Conservation (phyloP, 2,888 invertebrate species). For the Leucophenga maculata region DNA sequence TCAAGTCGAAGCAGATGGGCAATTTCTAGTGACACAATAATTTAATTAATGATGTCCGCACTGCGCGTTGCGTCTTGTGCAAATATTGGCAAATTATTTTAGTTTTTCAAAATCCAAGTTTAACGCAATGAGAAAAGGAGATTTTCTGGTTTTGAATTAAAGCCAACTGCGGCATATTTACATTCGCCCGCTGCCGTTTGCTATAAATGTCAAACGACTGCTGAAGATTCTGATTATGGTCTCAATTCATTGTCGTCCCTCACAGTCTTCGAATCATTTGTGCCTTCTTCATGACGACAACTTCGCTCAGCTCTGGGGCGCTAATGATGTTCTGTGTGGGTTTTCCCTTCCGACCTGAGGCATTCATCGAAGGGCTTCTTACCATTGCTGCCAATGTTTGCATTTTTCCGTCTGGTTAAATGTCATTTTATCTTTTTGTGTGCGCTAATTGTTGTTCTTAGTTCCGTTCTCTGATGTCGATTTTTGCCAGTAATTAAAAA, state of each 20-base stretch:
- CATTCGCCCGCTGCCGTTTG: constrained; percentile 41
- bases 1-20: too few species aligned
- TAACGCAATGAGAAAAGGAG: not conserved
- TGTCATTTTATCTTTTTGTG: constrained; percentile 23
- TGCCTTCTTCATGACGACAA: constrained; percentile 10
- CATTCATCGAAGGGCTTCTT: constrained; percentile 18
- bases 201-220: constrained; percentile 49
- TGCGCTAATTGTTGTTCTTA: constrained; percentile 52
- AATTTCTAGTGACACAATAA: too few species aligned
- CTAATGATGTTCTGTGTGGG: constrained; percentile 65
- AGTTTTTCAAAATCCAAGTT: constrained; percentile 54
- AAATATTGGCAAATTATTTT: constrained; percentile 67
- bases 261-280: constrained; percentile 22
- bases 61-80: constrained; percentile 38
- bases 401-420: constrained; percentile 64
- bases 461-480: constrained; percentile 43
- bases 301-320: constrained; percentile 33
- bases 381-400: constrained; percentile 55
- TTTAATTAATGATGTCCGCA: too few species aligned
- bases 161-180: constrained; percentile 51
- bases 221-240: constrained; percentile 21
- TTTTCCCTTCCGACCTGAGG: constrained; percentile 34
- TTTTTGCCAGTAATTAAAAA: constrained; percentile 67
- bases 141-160: not conserved
- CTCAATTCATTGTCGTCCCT: constrained; percentile 35